Conservation (phyloP, 92 coral and sea anemone species). For the Porites lobata region DNA sequence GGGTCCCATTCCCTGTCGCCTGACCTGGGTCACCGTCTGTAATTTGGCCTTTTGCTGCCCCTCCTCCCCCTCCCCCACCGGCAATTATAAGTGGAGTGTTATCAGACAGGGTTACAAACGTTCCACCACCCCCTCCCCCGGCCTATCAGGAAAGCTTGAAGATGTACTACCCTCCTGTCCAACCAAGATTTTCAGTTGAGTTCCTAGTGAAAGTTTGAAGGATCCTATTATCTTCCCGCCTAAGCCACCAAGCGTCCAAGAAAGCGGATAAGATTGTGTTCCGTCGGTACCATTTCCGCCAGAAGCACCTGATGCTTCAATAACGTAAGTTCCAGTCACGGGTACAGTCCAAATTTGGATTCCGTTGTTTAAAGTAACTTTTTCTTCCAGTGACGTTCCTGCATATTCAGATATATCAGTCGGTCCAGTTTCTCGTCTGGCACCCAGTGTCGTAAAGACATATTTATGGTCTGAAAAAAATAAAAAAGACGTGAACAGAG, state of each 20-base stretch:
- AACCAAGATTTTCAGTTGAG: constrained; percentile 76
- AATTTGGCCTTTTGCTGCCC: constrained; percentile 7
- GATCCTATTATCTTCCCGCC: constrained; percentile 86
- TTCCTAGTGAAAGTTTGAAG: constrained; percentile 52
- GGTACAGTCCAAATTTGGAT: constrained; percentile 94
- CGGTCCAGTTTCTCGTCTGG: constrained; percentile 79
- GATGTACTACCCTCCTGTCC: constrained; percentile 78
- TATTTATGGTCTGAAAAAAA: not conserved
- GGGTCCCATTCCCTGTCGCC: constrained; percentile 73
- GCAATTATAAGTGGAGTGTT: constrained; percentile 76
- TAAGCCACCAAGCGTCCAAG: constrained; percentile 80
- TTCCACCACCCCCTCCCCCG: constrained; percentile 99
- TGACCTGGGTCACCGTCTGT: constrained; percentile 93
- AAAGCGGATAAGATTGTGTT: not conserved
- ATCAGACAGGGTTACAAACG: constrained; percentile 66
- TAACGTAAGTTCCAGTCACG: constrained; percentile 80
- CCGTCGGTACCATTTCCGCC: constrained; percentile 81
- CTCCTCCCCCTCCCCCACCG: constrained; percentile 99
- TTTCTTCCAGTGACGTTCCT: constrained; percentile 72
- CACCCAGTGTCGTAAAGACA: constrained; percentile 79
- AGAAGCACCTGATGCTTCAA: constrained; percentile 87
- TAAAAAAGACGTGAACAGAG: no score
- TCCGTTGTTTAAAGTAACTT: constrained; percentile 71
- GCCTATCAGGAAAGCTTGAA: constrained; percentile 7
- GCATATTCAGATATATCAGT: constrained; percentile 57